These are phyloP conservation scores for Ondatra zibethicus DNA, from an alignment of 2,113 vertebrate species.

Conservation along the genomic window DNA sequence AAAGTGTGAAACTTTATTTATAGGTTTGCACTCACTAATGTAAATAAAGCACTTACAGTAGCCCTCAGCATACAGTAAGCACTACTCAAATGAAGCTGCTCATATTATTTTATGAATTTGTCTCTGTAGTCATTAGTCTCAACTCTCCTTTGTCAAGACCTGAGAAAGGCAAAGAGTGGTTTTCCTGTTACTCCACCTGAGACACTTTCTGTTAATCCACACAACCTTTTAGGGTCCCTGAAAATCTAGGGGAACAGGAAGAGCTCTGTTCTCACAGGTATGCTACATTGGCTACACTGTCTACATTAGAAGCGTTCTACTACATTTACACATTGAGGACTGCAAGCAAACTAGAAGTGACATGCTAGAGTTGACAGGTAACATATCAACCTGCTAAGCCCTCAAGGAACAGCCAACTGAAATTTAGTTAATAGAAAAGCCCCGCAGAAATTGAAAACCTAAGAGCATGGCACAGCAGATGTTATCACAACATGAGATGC, in stretches of 20 bases:
- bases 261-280: not conserved
- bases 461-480: not conserved
- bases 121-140: not conserved
- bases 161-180: not conserved
- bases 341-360: constrained; percentile 2
- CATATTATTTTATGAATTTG: not conserved
- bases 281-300: not conserved
- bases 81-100: not conserved
- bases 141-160: not conserved
- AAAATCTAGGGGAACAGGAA: not conserved
- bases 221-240: not conserved
- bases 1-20: not conserved
- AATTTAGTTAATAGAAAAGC: constrained; percentile 27
- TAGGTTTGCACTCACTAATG: constrained; percentile 3
- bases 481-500: not conserved
- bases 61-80: not conserved
- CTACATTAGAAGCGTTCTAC: not conserved
- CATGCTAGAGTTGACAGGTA: not conserved
- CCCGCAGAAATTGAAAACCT: constrained; percentile 9
- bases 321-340: not conserved
- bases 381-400: not conserved
- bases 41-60: not conserved
- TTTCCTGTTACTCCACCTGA: not conserved
- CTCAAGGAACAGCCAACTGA: constrained; percentile 18
- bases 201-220: not conserved